These are phyloP conservation scores for Brachionus calyciflorus DNA, from an alignment of 1,140 invertebrate genomes.

Conservation along the genomic window DNA sequence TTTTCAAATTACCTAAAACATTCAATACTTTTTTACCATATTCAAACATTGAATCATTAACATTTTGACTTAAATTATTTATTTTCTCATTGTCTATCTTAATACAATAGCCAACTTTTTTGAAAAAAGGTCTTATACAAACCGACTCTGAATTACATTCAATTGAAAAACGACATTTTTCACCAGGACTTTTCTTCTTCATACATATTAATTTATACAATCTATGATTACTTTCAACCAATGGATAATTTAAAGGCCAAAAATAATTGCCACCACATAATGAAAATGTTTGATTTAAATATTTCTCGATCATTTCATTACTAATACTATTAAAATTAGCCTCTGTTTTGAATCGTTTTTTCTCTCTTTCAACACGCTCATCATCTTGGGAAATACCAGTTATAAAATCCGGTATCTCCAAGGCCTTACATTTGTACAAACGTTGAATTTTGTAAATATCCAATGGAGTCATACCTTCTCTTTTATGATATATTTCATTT, in stretches of 20 bases:
- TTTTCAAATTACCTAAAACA: neutral
- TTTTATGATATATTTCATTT: slow-evolving; percentile 33
- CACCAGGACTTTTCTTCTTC: neutral
- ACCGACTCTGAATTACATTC: slow-evolving; percentile 11
- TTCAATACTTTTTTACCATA: slow-evolving; percentile 22
- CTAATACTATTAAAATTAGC: slow-evolving; percentile 19
- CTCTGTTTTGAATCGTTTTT: slow-evolving; percentile 21
- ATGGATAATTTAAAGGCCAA: slow-evolving; percentile 37
- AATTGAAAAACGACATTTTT: slow-evolving; percentile 26
- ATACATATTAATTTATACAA: slow-evolving; percentile 39
- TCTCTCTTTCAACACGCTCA: neutral
- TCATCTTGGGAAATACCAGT: neutral
- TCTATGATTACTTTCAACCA: neutral
- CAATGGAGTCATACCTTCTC: neutral
- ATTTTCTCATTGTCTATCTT: neutral
- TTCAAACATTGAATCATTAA: slow-evolving; percentile 32
- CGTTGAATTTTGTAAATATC: slow-evolving; percentile 40
- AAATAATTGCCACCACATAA: slow-evolving; percentile 1
- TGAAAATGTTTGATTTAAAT: neutral
- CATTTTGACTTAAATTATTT: slow-evolving; percentile 19
- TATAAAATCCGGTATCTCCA: neutral
- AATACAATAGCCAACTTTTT: slow-evolving; percentile 28
- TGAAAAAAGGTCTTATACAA: slow-evolving; percentile 41
- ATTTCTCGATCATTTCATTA: neutral
- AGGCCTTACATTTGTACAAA: slow-evolving; percentile 22